Evolutionary conservation across 2,888 invertebrate species (phyloP), one percentile per base, ranked within the genome.

Genomic region (Nymphalis urticae): DNA sequence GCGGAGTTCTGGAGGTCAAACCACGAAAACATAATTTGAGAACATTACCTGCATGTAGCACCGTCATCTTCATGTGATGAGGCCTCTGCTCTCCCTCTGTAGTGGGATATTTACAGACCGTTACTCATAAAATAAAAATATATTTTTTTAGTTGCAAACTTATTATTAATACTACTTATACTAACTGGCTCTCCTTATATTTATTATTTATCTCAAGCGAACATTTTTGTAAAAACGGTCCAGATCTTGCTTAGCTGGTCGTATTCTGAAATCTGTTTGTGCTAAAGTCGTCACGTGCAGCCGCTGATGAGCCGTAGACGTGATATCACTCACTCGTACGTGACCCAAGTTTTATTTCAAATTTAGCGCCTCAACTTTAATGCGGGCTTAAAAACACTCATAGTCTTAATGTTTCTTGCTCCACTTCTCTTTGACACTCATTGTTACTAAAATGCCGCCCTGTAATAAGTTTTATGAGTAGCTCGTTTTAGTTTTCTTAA

Each of bases 301-400:
- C 86, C 89, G 84, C 89, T 92, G 92, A 92, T 92, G 92, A 92
- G 92, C 85, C 85, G 85, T 84, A 86, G 90, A 91, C 92, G 92
- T 92, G 92, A 88, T 90, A 92, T 92, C 91, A 91, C 92, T 91
- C 88, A 88, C 83, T 89, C 76, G 87, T 85, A 92, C 92, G 92
- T 92, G 92, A 88, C 85, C 84, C 84, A 79, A 82, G 82, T 84
- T 88, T 91, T 89, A 88, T 73, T 72, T 73, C 74, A 82, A 84
- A 85, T 84, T 81, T 82, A 80, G 77, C 82, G 82, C 84, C 85
- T 82, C 80, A 82, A 83, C 75, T 83, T 86, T 80, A 83, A 78
- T 75, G 75, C 61, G 67, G 61, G 69, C 72, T 72, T 70, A 71
- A 74, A 76, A 75, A 75, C 76, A 75, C 72, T 70, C 71, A 51